Percentiles rank a stretch among this genome's conserved stretches.
phyloP scores from a whole-genome alignment of 2,113 vertebrate species.

The Chaenogobius annularis region DNA sequence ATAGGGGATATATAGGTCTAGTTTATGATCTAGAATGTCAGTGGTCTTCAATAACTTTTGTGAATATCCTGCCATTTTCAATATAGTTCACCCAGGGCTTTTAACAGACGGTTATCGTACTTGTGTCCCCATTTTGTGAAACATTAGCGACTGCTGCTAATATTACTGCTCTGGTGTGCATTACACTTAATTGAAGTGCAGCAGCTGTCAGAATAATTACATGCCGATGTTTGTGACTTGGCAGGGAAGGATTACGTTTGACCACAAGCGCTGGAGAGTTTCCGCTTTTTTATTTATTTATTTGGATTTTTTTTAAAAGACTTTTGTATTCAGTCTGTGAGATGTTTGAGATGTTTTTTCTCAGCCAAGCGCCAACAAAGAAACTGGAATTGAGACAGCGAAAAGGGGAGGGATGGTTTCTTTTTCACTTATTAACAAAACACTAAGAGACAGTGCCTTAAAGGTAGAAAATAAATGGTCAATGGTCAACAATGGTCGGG shows the following conservation, averaged over 20 bases:
- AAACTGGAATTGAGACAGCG: constrained; percentile 36
- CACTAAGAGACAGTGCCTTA: constrained; percentile 15
- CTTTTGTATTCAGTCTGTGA: constrained; percentile 15
- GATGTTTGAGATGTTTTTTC: constrained; percentile 46
- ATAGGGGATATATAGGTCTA: background rate
- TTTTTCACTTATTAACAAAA: constrained; percentile 33
- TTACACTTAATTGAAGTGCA: constrained; percentile 73
- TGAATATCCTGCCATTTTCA: background rate
- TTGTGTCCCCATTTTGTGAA: constrained; percentile 38
- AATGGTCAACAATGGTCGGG: background rate
- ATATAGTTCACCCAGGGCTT: constrained; percentile 8
- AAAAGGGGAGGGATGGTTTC: constrained; percentile 21
- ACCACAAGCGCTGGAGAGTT: constrained; percentile 61
- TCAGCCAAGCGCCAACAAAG: constrained; percentile 60
- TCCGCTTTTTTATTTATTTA: constrained; percentile 28
- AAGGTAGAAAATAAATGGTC: background rate
- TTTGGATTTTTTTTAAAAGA: constrained; percentile 6
- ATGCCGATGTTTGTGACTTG: constrained; percentile 72
- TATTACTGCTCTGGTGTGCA: constrained; percentile 68
- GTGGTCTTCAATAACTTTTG: background rate
- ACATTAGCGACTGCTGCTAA: constrained; percentile 59
- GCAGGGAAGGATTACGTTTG: constrained; percentile 56
- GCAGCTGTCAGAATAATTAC: constrained; percentile 78
- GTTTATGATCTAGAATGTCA: constrained; percentile 10
- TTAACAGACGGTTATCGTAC: constrained; percentile 44